phyloP scores from a whole-genome alignment of 2,113 vertebrate genomes.

The Apeltes quadracus region DNA sequence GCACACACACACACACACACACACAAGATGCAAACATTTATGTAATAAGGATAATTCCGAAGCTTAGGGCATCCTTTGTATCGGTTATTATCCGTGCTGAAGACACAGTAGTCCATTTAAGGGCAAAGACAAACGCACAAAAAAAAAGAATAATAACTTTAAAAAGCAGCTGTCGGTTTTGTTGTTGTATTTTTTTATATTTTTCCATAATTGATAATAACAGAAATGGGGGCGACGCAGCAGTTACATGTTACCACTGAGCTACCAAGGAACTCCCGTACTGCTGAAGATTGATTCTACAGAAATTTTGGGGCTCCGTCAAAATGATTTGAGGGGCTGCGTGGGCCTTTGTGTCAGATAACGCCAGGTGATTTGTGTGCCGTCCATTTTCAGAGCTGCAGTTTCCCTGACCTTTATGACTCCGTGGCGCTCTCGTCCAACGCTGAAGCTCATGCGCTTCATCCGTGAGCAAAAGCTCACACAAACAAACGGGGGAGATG shows the following conservation, averaged over 20 bases:
- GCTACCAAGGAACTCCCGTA: neutral
- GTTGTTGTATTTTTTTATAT: too few relatives aligned
- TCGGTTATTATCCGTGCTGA: neutral
- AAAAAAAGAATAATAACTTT: neutral
- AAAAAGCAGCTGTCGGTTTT: neutral
- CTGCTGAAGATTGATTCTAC: too few relatives aligned
- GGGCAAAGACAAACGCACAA: neutral
- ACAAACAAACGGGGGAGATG: too few relatives aligned
- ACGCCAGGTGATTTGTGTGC: too few relatives aligned
- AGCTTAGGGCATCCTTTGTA: neutral
- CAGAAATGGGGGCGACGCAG: too few relatives aligned
- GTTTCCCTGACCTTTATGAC: neutral
- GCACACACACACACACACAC: neutral
- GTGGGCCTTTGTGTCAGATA: neutral
- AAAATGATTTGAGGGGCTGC: neutral
- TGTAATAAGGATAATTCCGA: neutral
- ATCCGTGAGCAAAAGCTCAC: neutral
- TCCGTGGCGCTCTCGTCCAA: too few relatives aligned
- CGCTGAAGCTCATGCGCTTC: neutral
- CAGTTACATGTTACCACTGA: neutral
- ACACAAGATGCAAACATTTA: constrained; percentile 3
- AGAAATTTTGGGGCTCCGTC: neutral
- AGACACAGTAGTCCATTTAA: neutral
- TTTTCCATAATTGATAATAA: too few relatives aligned
- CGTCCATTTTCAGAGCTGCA: neutral